Conservation (phyloP, 2,113 vertebrate species). For the Coturnix japonica region DNA sequence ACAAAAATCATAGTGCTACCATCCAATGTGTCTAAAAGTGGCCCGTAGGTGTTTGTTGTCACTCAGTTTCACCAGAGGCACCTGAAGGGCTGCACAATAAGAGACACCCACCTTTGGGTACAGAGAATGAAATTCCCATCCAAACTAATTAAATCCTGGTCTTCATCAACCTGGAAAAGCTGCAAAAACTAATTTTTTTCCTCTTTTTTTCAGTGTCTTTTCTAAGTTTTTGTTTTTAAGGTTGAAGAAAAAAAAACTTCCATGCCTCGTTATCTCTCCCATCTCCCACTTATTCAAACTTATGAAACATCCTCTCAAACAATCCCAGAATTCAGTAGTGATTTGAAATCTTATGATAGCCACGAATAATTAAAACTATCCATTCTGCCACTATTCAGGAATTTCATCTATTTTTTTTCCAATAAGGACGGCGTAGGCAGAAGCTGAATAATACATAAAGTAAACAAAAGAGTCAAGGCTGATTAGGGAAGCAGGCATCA, state of each 20-base stretch:
- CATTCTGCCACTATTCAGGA: not conserved
- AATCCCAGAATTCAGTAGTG: not conserved
- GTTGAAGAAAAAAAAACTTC: not conserved
- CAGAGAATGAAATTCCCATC: not conserved
- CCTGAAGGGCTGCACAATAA: not conserved
- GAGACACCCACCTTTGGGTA: not conserved
- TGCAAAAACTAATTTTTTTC: not conserved
- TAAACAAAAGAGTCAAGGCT: not conserved
- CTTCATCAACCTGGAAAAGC: not conserved
- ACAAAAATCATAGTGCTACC: not conserved
- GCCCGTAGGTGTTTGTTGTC: not conserved
- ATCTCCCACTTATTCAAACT: not conserved
- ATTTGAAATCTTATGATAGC: conserved; percentile 7
- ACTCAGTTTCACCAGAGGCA: not conserved
- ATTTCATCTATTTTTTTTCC: conserved; percentile 17
- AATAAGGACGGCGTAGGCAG: not conserved
- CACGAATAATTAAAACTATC: not conserved
- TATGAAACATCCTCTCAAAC: not conserved
- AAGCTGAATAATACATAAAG: conserved; percentile 22
- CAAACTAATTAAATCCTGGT: not conserved
- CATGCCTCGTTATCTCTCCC: not conserved
- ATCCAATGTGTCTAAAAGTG: not conserved
- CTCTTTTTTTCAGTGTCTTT: not conserved
- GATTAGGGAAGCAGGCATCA: not conserved
- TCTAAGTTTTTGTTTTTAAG: not conserved